These are phyloP conservation scores for Diadema setosum DNA, from an alignment of 35 echinoderm and acorn worm species.

Conservation along the genomic window DNA sequence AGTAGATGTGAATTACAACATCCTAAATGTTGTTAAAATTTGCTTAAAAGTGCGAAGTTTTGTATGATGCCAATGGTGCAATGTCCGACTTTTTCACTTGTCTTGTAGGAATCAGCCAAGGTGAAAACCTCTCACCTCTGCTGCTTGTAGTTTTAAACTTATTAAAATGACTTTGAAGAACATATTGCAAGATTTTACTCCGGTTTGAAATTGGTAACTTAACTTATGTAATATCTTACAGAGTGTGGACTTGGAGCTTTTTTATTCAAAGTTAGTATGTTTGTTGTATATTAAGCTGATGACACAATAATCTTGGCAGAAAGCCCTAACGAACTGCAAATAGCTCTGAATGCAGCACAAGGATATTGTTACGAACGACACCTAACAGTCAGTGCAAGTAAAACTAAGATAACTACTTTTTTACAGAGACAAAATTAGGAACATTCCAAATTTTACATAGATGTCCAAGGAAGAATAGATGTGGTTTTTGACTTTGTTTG, in stretches of 20 bases:
- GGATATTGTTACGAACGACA: background rate
- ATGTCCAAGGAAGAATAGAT: background rate
- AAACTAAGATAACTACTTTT: conserved; percentile 22
- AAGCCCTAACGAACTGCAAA: background rate
- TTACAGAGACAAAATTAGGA: background rate
- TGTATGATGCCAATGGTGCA: background rate
- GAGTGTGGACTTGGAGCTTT: background rate
- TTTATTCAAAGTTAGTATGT: background rate
- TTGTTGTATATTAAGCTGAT: background rate
- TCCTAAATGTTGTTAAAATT: background rate
- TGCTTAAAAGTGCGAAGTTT: background rate
- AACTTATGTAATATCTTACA: background rate
- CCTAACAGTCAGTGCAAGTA: conserved; percentile 22
- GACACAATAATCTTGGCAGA: background rate
- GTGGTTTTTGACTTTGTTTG: background rate
- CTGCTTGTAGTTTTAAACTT: background rate
- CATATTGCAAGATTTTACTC: background rate
- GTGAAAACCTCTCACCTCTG: background rate
- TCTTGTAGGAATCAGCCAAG: background rate
- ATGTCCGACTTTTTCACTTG: background rate
- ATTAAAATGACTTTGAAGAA: background rate
- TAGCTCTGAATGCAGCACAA: background rate
- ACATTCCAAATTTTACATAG: background rate
- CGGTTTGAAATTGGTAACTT: background rate
- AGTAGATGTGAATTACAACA: background rate